These are phyloP conservation scores for Chaetodon trifasciatus DNA, from an alignment of 2,797 vertebrate genomes.

Conservation along the genomic window DNA sequence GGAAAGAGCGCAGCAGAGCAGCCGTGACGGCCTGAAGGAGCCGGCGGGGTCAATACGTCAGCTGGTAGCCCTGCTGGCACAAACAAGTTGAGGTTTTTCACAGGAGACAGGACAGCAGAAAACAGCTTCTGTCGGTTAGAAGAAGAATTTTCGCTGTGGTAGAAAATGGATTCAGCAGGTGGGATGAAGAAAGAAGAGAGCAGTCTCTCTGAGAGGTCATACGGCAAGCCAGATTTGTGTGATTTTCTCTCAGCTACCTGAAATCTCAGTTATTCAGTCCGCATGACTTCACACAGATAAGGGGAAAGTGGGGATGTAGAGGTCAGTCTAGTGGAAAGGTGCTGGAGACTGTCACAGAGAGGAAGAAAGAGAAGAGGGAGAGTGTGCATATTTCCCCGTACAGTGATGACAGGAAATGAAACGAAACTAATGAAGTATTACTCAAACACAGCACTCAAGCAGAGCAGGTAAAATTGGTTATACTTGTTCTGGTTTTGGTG, in stretches of 20 bases:
- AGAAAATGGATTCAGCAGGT: constrained; percentile 18
- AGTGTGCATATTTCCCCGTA: background rate
- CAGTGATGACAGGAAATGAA: background rate
- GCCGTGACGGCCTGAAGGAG: constrained; percentile 23
- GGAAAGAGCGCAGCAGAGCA: constrained; percentile 20
- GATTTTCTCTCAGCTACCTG: constrained; percentile 38
- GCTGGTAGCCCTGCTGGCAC: constrained; percentile 44
- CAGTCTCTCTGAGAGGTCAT: constrained; percentile 25
- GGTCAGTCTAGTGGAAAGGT: constrained; percentile 37
- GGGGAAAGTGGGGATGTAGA: constrained; percentile 16
- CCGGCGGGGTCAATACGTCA: constrained; percentile 33
- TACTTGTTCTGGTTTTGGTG: background rate
- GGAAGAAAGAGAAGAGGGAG: background rate
- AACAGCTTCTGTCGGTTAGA: background rate
- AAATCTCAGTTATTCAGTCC: constrained; percentile 47
- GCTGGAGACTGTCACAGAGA: constrained; percentile 4
- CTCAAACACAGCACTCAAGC: background rate
- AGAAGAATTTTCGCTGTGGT: constrained; percentile 13
- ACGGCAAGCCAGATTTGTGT: background rate
- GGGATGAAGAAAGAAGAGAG: constrained; percentile 3
- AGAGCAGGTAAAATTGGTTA: background rate
- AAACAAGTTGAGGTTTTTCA: constrained; percentile 31
- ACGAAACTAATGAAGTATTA: constrained; percentile 14
- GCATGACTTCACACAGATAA: constrained; percentile 55
- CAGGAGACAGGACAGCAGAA: background rate